Evolutionary conservation across 2,888 invertebrate genomes (phyloP).

Genomic region (Malthinus seriepunctatus): DNA sequence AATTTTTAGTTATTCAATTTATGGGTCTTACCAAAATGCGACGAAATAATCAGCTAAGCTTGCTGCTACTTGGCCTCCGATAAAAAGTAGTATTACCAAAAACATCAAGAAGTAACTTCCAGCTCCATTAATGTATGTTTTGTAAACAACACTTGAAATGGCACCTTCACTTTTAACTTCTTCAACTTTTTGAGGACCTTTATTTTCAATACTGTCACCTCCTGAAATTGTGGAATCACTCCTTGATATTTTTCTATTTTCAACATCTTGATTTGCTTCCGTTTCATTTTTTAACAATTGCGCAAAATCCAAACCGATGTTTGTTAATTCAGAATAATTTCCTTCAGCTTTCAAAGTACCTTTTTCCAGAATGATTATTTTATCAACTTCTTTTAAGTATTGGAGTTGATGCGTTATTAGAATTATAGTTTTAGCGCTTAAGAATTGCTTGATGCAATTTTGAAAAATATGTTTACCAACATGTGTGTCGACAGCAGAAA

Average conservation of each 20-base stretch:
- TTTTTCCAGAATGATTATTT: conserved; percentile 60
- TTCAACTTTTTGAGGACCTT: conserved; percentile 51
- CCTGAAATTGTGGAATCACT: conserved; percentile 53
- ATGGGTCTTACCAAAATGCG: conserved; percentile 66
- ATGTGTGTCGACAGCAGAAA: conserved; percentile 74
- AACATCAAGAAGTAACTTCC: conserved; percentile 66
- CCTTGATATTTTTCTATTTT: neutral
- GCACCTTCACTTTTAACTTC: conserved; percentile 68
- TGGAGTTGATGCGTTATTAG: conserved; percentile 86
- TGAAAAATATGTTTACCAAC: conserved; percentile 73
- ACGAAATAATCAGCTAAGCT: conserved; percentile 80
- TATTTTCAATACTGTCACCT: conserved; percentile 51
- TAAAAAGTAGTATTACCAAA: conserved; percentile 64
- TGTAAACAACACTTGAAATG: conserved; percentile 59
- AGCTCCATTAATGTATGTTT: conserved; percentile 72
- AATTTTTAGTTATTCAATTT: neutral
- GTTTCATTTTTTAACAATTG: conserved; percentile 46
- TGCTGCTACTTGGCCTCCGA: conserved; percentile 69
- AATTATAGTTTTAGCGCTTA: conserved; percentile 72
- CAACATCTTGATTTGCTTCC: neutral
- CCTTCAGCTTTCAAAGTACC: conserved; percentile 62
- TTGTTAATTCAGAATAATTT: conserved; percentile 63
- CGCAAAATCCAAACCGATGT: conserved; percentile 73
- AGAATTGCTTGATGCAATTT: conserved; percentile 62
- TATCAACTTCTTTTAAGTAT: conserved; percentile 65